phyloP scores from a whole-genome alignment of 2,888 invertebrate genomes.

The Monochamus alternatus region DNA sequence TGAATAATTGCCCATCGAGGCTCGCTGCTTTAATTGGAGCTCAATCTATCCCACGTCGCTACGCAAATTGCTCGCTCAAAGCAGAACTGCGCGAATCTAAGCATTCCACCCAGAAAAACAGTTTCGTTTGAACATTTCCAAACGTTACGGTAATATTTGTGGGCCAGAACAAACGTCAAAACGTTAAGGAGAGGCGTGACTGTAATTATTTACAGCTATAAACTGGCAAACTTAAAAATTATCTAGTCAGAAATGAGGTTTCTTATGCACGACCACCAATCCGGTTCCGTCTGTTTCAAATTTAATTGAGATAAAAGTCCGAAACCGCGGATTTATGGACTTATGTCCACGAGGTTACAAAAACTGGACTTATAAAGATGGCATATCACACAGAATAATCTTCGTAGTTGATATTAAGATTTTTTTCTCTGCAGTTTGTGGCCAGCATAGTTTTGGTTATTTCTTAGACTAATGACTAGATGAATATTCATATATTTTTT shows the following conservation, averaged over 20 bases:
- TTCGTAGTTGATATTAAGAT: background rate
- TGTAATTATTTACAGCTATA: too few relatives aligned
- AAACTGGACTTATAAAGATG: background rate
- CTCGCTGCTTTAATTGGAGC: background rate
- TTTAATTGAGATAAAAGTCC: slow-evolving; percentile 19
- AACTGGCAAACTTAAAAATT: too few relatives aligned
- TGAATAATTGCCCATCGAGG: background rate
- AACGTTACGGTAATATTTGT: too few relatives aligned
- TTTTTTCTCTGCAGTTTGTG: background rate
- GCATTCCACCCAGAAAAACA: too few relatives aligned
- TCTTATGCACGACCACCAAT: background rate
- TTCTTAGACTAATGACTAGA: background rate
- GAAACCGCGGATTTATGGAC: slow-evolving; percentile 7
- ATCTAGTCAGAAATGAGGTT: too few relatives aligned
- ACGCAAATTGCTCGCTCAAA: background rate
- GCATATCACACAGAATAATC: background rate
- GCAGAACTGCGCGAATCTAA: too few relatives aligned
- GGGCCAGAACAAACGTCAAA: too few relatives aligned
- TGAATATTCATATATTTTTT: background rate
- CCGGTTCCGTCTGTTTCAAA: slow-evolving; percentile 4
- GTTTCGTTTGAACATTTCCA: too few relatives aligned
- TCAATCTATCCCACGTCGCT: background rate
- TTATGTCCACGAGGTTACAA: background rate
- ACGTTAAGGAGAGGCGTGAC: too few relatives aligned
- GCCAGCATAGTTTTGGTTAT: background rate